Evolutionary conservation across 1,140 invertebrate species (phyloP).

Genomic region (Drosophila serrata): DNA sequence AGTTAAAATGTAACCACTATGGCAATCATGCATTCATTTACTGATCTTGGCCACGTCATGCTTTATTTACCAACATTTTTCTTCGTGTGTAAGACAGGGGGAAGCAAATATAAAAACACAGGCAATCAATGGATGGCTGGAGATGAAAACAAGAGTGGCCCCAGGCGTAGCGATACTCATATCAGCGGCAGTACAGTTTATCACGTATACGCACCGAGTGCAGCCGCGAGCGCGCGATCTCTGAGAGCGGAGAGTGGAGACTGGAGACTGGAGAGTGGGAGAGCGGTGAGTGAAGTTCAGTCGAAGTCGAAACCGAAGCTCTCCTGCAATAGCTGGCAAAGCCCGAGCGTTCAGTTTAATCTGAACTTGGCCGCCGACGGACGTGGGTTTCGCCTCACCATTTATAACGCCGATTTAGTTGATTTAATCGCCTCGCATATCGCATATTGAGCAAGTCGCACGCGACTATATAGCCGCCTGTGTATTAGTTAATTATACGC

Average conservation of each 20-base stretch:
- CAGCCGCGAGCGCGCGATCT: constrained; percentile 19
- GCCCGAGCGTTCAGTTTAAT: constrained; percentile 44
- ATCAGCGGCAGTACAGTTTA: constrained; percentile 31
- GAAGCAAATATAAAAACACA: constrained; percentile 20
- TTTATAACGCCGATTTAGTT: constrained; percentile 1
- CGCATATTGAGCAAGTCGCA: constrained; percentile 66
- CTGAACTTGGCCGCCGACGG: constrained; percentile 51
- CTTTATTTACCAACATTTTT: neutral
- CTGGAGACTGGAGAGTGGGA: neutral
- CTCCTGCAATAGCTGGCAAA: constrained; percentile 7
- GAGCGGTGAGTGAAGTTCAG: constrained; percentile 9
- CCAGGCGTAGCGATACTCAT: constrained; percentile 6
- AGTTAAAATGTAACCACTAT: neutral
- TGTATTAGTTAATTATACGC: constrained; percentile 58
- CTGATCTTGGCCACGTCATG: neutral
- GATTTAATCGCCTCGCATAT: neutral
- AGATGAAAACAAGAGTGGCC: constrained; percentile 57
- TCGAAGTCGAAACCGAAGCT: constrained; percentile 8
- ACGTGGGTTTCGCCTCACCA: constrained; percentile 12
- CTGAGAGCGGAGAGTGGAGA: constrained; percentile 12
- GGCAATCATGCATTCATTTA: neutral
- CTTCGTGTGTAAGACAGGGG: neutral
- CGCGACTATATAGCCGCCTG: constrained; percentile 21
- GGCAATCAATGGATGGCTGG: constrained; percentile 36
- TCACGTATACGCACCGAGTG: constrained; percentile 32